Percentiles rank a stretch among this genome's conserved stretches.
Conservation (phyloP, 2,113 vertebrate species). For the Paradisaea rubra region DNA sequence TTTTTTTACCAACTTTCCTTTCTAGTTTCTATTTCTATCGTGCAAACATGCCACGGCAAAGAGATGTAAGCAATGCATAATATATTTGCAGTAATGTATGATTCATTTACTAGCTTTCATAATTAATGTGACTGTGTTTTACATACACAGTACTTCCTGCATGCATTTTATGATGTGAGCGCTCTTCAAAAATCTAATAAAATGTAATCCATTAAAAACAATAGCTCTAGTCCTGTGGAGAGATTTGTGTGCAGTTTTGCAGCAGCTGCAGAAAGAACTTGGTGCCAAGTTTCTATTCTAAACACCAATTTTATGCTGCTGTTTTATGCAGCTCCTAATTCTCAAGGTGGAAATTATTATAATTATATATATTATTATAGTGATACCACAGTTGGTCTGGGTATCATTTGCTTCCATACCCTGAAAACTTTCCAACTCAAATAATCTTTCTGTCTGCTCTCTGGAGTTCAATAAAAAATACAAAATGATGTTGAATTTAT, state of each 20-base stretch:
- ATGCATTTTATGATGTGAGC: slow-evolving; percentile 21
- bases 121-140: slow-evolving; percentile 59
- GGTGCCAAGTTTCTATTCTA: background rate
- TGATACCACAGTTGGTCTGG: background rate
- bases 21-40: slow-evolving; percentile 26
- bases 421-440: slow-evolving; percentile 10
- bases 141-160: slow-evolving; percentile 30
- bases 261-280: background rate
- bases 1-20: background rate
- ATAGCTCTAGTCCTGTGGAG: background rate
- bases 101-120: slow-evolving; percentile 59
- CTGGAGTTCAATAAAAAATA: background rate
- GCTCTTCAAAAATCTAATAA: slow-evolving; percentile 46
- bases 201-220: slow-evolving; percentile 29
- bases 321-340: background rate
- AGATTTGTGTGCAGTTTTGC: background rate
- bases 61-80: slow-evolving; percentile 59
- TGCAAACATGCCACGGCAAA: slow-evolving; percentile 26
- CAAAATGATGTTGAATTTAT: background rate
- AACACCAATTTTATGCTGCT: background rate
- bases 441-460: background rate
- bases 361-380: background rate
- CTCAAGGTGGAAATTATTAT: background rate
- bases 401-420: background rate
- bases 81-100: slow-evolving; percentile 60